Evolutionary conservation across 1,140 invertebrate species (phyloP).

Genomic region (Subanguina moxae): DNA sequence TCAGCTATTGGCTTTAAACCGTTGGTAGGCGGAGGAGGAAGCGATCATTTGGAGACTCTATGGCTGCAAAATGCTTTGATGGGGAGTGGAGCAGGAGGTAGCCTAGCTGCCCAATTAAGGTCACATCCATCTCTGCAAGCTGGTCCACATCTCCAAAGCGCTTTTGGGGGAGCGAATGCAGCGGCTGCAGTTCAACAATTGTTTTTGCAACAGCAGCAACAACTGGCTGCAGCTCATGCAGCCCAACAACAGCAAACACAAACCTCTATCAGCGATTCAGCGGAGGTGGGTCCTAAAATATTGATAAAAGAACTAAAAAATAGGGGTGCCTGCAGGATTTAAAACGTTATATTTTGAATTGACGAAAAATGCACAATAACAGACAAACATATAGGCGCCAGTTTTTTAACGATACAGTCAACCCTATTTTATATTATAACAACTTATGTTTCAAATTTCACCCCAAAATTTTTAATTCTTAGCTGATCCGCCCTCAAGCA

Average conservation of each 20-base stretch:
- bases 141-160: not conserved
- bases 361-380: no score
- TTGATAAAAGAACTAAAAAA: not conserved
- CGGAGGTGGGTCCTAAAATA: no score
- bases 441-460: no score
- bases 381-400: no score
- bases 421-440: no score
- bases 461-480: not conserved
- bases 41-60: constrained; percentile 6
- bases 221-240: not conserved
- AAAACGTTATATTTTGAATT: no score
- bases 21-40: not conserved
- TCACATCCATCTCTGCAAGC: not conserved
- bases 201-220: constrained; percentile 9
- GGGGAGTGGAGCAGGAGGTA: not conserved
- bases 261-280: no score
- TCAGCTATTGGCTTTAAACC: not conserved
- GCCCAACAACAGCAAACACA: no score
- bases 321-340: no score
- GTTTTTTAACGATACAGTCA: no score
- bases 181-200: constrained; percentile 1
- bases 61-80: constrained; percentile 11
- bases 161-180: not conserved
- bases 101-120: not conserved
- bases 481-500: constrained; percentile 13